These are phyloP conservation scores for Periophthalmodon schlosseri DNA, from an alignment of 2,113 vertebrate species.

Conservation along the genomic window DNA sequence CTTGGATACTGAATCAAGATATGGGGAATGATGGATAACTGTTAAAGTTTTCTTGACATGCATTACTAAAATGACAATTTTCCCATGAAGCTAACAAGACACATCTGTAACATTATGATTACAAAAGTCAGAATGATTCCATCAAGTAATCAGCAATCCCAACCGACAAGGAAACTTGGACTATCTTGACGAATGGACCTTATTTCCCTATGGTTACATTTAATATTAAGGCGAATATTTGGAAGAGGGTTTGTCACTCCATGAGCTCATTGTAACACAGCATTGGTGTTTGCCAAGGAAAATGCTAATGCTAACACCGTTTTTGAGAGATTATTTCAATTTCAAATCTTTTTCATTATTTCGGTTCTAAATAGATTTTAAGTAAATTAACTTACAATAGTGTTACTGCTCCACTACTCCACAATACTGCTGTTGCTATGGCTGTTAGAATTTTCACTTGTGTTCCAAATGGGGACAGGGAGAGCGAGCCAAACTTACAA, in stretches of 20 bases:
- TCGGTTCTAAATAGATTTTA: background rate
- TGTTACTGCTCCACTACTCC: too few species aligned
- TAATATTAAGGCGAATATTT: background rate
- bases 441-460: background rate
- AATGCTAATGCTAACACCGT: background rate
- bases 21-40: background rate
- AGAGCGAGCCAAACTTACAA: slow-evolving; percentile 2
- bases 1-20: background rate
- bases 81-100: background rate
- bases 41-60: background rate
- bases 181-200: background rate
- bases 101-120: background rate
- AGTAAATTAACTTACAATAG: background rate
- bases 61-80: background rate
- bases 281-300: background rate
- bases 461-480: background rate
- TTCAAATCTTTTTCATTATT: background rate
- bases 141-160: background rate
- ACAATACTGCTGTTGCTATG: background rate
- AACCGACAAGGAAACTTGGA: background rate
- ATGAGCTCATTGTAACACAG: background rate
- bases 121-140: background rate
- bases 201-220: background rate
- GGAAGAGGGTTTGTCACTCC: background rate
- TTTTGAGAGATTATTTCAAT: background rate